Conservation (phyloP, 2,888 invertebrate genomes). For the Eubasilissa splendida region DNA sequence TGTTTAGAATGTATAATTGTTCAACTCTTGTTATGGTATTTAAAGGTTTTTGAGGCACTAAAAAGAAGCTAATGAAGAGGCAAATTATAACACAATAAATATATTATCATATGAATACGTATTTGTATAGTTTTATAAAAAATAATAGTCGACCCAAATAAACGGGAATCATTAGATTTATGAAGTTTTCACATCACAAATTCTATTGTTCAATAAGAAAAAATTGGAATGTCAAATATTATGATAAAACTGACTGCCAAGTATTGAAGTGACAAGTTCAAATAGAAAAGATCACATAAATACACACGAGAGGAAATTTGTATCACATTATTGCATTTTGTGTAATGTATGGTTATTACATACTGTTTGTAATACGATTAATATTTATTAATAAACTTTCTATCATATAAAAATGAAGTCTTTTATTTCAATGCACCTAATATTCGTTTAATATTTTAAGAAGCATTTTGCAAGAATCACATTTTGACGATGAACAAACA, state of each 20-base stretch:
- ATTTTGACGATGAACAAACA: too few species aligned
- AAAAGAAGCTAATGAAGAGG: background rate
- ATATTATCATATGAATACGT: too few species aligned
- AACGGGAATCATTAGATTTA: too few species aligned
- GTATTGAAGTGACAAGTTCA: background rate
- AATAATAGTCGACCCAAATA: too few species aligned
- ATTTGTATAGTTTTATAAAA: too few species aligned
- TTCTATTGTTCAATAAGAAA: background rate
- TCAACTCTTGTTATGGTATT: conserved; percentile 10
- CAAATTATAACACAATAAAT: too few species aligned
- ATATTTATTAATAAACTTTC: background rate
- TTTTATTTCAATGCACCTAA: too few species aligned
- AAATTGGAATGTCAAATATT: background rate
- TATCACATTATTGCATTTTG: conserved; percentile 5
- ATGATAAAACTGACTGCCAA: background rate
- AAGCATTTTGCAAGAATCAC: too few species aligned
- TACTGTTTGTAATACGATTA: conserved; percentile 1
- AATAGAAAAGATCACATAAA: background rate
- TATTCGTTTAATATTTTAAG: too few species aligned
- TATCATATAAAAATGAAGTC: conserved; percentile 10
- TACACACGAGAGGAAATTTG: conserved; percentile 1
- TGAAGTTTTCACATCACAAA: too few species aligned
- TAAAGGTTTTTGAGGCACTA: conserved; percentile 9
- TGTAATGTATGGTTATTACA: conserved; percentile 6
- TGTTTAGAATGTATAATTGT: conserved; percentile 25